These are phyloP conservation scores for Oxyruncus cristatus DNA, from an alignment of 2,113 vertebrate species.

Conservation along the genomic window DNA sequence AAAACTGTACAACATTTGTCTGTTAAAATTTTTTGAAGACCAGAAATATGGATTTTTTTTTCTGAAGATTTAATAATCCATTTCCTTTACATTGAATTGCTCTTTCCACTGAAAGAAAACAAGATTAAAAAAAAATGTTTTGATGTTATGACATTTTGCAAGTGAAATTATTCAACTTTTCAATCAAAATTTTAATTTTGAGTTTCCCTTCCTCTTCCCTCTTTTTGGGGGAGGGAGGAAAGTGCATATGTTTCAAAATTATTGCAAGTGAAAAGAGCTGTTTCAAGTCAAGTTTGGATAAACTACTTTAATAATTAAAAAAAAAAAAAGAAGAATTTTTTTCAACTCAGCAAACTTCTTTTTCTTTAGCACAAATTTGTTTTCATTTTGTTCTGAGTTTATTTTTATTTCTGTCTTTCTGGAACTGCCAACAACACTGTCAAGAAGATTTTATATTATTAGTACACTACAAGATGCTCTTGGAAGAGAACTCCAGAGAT, in stretches of 20 bases:
- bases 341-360: not conserved
- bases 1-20: not conserved
- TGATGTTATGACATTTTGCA: not conserved
- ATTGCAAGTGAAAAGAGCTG: not conserved
- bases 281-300: not conserved
- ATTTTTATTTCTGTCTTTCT: not conserved
- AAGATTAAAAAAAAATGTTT: not conserved
- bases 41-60: not conserved
- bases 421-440: not conserved
- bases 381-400: not conserved
- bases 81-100: not conserved
- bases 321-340: not conserved
- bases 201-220: not conserved
- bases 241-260: not conserved
- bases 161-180: not conserved
- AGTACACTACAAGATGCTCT: not conserved
- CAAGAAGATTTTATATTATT: not conserved
- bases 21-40: not conserved
- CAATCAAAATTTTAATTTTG: not conserved
- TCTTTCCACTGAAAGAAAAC: not conserved
- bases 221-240: not conserved
- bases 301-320: not conserved
- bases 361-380: not conserved
- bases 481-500: not conserved
- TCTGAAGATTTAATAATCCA: not conserved